Conservation (phyloP, 2,888 invertebrate species). For the Cabera pusaria region DNA sequence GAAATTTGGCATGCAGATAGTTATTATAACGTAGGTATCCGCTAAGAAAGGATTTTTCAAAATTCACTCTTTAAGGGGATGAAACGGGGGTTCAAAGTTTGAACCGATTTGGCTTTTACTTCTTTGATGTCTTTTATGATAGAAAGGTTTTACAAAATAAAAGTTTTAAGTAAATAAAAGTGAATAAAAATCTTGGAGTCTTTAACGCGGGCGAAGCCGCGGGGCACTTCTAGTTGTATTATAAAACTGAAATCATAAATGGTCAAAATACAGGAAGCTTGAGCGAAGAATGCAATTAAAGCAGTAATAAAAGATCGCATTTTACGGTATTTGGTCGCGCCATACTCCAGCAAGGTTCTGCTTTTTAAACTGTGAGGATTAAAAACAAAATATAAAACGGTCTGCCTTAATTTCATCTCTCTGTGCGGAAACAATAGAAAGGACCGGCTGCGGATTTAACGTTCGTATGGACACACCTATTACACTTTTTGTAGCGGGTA, state of each 20-base stretch:
- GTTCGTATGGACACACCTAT: constrained; percentile 41
- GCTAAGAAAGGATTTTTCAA: too few species aligned
- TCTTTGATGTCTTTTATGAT: too few species aligned
- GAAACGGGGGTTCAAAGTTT: too few species aligned
- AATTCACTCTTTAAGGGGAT: too few species aligned
- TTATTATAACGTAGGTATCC: too few species aligned
- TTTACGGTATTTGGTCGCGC: constrained; percentile 58
- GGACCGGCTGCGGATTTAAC: constrained; percentile 48
- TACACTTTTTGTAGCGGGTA: constrained; percentile 29
- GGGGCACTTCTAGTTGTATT: too few species aligned
- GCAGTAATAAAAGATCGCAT: constrained; percentile 68
- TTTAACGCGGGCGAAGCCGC: too few species aligned
- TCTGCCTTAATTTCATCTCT: constrained; percentile 66
- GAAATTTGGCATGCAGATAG: too few species aligned
- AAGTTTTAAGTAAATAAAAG: too few species aligned
- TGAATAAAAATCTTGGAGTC: not conserved
- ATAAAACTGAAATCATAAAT: constrained; percentile 50
- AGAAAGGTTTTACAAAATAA: too few species aligned
- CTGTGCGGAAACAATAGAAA: constrained; percentile 61
- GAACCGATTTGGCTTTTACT: too few species aligned
- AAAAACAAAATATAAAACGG: constrained; percentile 71
- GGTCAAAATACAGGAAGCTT: constrained; percentile 51
- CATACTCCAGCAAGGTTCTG: constrained; percentile 62
- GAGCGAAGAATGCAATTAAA: constrained; percentile 74
- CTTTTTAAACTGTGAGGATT: constrained; percentile 71